phyloP scores from a whole-genome alignment of 2,888 invertebrate genomes.

The Hemicrepidius hirtus region DNA sequence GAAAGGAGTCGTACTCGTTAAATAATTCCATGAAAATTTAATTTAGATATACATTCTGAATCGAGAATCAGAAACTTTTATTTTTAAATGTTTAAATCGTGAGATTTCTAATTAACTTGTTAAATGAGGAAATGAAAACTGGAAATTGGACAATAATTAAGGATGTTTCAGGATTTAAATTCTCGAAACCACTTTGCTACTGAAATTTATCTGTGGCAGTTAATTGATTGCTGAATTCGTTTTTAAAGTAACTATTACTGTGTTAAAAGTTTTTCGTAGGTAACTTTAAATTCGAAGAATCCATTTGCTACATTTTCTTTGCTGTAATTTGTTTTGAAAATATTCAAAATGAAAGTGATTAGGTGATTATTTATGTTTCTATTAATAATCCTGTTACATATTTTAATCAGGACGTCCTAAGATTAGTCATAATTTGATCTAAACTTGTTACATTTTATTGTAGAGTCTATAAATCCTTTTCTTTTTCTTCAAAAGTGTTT shows the following conservation, averaged over 20 bases:
- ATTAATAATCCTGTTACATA: too few relatives aligned
- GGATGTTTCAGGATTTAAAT: slow-evolving; percentile 7
- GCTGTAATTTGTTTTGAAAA: background rate
- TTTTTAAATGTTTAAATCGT: too few relatives aligned
- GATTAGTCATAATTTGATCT: too few relatives aligned
- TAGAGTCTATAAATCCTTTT: too few relatives aligned
- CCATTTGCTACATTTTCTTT: background rate
- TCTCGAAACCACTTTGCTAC: slow-evolving; percentile 9
- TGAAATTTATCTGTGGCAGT: background rate
- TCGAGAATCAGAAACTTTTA: too few relatives aligned
- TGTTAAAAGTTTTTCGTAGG: background rate
- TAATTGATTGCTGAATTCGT: background rate
- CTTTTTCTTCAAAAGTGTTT: too few relatives aligned
- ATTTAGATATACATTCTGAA: slow-evolving; percentile 8
- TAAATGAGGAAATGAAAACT: too few relatives aligned
- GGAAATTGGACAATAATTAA: slow-evolving; percentile 17
- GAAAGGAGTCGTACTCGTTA: slow-evolving; percentile 17
- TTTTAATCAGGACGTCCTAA: too few relatives aligned
- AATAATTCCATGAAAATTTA: slow-evolving; percentile 33
- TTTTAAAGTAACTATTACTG: background rate
- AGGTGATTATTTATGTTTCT: too few relatives aligned
- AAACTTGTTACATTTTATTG: too few relatives aligned
- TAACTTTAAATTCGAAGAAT: background rate
- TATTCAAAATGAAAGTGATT: too few relatives aligned
- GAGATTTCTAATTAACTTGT: background rate